Evolutionary conservation across 2,113 vertebrate species (phyloP), one percentile per base, ranked within the genome.

Genomic region (Phrynosoma platyrhinos): DNA sequence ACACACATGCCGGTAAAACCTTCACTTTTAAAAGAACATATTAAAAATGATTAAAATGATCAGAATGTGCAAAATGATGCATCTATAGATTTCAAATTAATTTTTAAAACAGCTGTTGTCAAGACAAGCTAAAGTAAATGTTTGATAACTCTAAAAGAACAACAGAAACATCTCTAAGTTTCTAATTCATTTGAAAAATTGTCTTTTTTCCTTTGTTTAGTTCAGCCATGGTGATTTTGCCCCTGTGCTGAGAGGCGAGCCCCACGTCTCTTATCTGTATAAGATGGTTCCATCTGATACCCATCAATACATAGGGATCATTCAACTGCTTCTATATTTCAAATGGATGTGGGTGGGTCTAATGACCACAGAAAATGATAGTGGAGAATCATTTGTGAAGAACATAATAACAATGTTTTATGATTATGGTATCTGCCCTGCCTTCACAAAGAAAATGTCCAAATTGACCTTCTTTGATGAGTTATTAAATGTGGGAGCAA

Each of bases 301-400:
- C 69, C 66, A 87, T 58, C 85, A 81, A 8, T 80, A 81, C 66
- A 58, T 55, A 1, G 85, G 66, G 25, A 87, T 81, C 55, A 64
- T 80, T 13, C 77, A 81, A 23, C 68, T 87, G 10, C 78, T 87
- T 58, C 66, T 72, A 32, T 30, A 87, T 58, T 87, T 87, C 47
- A 72, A 14, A 40, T 81, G 85, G 85, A 80, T 21, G 16, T 87
- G 85, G 85, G 68, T 87, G 27, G 78, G 85, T 27, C 21, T 87
- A 71, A 72, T 87, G 66, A 32, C 53, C 9, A 72, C 58, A 23
- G 36, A 62, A 58, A 77, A 80, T 82, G 86, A 87, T 2, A 74
- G 16, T 14, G 86, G 78, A 75, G 52, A 82, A 40, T 14, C 69
- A 12, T 87, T 87, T 42, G 9, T 87, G 66, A 40, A 42, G 79